Percentiles rank a stretch among this genome's conserved stretches.
Evolutionary conservation across 2,113 vertebrate genomes (phyloP).

Genomic region (Mohoua ochrocephala): DNA sequence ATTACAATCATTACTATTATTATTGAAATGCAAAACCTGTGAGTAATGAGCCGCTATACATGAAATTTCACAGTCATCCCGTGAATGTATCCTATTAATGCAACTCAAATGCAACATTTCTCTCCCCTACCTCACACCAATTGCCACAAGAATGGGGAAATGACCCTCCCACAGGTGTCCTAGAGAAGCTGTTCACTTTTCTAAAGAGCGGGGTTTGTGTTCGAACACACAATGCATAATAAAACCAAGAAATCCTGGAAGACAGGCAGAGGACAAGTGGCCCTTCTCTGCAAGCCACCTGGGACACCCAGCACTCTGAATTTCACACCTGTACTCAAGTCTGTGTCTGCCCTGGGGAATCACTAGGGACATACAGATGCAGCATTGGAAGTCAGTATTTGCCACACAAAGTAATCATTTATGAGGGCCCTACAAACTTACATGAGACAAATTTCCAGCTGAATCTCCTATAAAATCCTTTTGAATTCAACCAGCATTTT

Average conservation of each 20-base stretch:
- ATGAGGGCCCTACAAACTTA: neutral
- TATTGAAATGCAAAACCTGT: constrained; percentile 68
- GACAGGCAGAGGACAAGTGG: neutral
- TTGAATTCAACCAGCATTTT: neutral
- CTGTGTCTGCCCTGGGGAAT: neutral
- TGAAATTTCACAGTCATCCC: constrained; percentile 55
- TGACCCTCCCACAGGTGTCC: constrained; percentile 46
- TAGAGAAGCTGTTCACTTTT: constrained; percentile 4
- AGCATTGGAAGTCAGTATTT: neutral
- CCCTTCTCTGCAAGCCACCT: neutral
- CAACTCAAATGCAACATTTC: constrained; percentile 20
- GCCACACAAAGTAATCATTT: neutral
- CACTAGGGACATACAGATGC: neutral
- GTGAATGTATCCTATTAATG: constrained; percentile 43
- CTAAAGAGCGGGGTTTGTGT: neutral
- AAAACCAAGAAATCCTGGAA: neutral
- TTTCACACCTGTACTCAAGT: neutral
- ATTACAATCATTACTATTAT: constrained; percentile 73
- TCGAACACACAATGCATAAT: neutral
- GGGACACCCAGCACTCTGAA: neutral
- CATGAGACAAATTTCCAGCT: neutral
- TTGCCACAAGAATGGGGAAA: constrained; percentile 48
- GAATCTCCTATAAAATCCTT: neutral
- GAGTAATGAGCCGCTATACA: constrained; percentile 62
- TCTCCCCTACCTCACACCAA: constrained; percentile 16